Conservation (phyloP, 2,888 invertebrate species). For the Glyphotaelius pellucidus region DNA sequence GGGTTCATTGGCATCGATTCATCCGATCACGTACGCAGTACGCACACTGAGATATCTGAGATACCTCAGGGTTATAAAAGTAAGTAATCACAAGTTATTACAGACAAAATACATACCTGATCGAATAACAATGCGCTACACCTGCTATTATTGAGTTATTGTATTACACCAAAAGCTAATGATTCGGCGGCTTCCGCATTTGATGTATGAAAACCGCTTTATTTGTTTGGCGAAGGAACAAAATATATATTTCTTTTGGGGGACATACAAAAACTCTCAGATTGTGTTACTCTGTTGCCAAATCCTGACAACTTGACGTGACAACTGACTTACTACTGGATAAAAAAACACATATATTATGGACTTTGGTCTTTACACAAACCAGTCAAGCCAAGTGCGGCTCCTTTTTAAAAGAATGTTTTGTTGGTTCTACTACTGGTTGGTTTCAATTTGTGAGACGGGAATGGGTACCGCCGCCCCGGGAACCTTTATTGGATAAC, state of each 20-base stretch:
- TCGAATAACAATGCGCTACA: background rate
- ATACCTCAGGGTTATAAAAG: background rate
- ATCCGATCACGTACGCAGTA: background rate
- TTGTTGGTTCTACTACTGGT: no score
- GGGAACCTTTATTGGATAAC: no score
- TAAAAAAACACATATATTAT: background rate
- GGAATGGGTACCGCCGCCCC: no score
- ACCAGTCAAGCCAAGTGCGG: no score
- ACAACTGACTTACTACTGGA: background rate
- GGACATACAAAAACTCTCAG: background rate
- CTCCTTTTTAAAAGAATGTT: no score
- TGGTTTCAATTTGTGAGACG: no score
- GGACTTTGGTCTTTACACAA: background rate
- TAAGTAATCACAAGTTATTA: background rate
- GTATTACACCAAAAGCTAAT: background rate
- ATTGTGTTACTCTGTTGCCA: background rate
- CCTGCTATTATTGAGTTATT: background rate
- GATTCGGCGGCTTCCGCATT: background rate
- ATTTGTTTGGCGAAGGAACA: background rate
- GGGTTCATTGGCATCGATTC: background rate
- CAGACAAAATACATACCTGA: background rate
- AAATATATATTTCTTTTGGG: background rate
- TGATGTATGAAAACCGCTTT: background rate
- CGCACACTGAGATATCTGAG: background rate
- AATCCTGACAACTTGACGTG: background rate